phyloP scores from a whole-genome alignment of 37 sponge, comb jelly and placozoan species.

The Aphrocallistes beatrix region DNA sequence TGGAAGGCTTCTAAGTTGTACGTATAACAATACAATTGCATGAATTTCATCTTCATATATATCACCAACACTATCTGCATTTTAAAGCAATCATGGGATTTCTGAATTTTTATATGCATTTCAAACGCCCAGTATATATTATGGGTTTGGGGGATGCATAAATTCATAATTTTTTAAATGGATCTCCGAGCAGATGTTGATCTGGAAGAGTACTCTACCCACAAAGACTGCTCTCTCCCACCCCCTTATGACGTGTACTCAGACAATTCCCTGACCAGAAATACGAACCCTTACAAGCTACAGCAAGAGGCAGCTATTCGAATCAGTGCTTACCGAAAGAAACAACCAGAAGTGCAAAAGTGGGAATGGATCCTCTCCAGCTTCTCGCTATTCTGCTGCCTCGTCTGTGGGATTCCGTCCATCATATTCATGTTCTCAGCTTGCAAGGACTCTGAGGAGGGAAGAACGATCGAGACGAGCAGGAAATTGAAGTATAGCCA shows the following conservation, averaged over 20 bases:
- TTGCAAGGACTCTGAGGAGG: slow-evolving; percentile 5
- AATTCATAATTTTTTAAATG: too few relatives aligned
- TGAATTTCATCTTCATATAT: too few relatives aligned
- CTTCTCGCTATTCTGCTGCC: not conserved
- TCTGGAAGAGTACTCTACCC: not conserved
- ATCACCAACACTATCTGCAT: too few relatives aligned
- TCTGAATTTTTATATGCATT: too few relatives aligned
- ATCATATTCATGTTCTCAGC: slow-evolving; percentile 1
- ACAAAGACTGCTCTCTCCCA: not conserved
- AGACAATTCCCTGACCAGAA: not conserved
- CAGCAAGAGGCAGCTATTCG: not conserved
- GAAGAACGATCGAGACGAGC: slow-evolving; percentile 8
- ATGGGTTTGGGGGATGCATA: too few relatives aligned
- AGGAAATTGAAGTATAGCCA: not conserved
- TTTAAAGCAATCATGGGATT: too few relatives aligned
- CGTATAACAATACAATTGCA: too few relatives aligned
- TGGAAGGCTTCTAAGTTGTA: too few relatives aligned
- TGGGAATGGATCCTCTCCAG: slow-evolving; percentile 6
- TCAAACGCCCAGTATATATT: too few relatives aligned
- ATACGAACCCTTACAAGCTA: not conserved
- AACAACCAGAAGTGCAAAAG: not conserved
- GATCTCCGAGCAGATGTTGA: not conserved
- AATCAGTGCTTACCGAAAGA: not conserved
- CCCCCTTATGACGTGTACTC: not conserved
- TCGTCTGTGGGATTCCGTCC: not conserved